A percentile compares a stretch with the other conserved stretches of the same genome.
Conservation (phyloP, 2,888 invertebrate genomes). For the Temnothorax rugatulus region DNA sequence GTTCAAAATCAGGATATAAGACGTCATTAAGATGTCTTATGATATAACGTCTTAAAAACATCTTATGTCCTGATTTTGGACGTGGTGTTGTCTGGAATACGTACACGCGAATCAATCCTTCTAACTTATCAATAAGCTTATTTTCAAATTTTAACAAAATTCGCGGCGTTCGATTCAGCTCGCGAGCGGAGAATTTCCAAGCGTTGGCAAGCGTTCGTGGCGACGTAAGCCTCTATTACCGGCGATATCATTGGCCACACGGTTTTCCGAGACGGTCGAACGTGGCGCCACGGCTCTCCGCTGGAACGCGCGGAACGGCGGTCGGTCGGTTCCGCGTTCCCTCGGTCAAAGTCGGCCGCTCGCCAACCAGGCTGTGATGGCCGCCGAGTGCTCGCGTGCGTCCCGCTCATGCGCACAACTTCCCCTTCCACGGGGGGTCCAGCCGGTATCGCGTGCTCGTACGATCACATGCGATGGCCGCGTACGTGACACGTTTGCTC, state of each 20-base stretch:
- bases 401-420: slow-evolving; percentile 59
- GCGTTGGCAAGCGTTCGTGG: not conserved
- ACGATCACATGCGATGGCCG: slow-evolving; percentile 12
- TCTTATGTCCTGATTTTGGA: too few relatives aligned
- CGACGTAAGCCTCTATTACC: not conserved
- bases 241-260: not conserved
- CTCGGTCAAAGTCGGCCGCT: slow-evolving; percentile 51
- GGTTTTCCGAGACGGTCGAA: slow-evolving; percentile 33
- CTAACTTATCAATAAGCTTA: not conserved
- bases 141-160: not conserved
- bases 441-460: slow-evolving; percentile 28
- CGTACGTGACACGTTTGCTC: slow-evolving; percentile 35
- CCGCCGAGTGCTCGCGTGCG: slow-evolving; percentile 35
- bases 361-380: slow-evolving; percentile 66
- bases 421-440: slow-evolving; percentile 34
- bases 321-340: slow-evolving; percentile 59
- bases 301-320: slow-evolving; percentile 53
- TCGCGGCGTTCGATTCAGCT: not conserved
- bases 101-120: not conserved
- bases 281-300: slow-evolving; percentile 67
- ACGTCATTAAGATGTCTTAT: too few relatives aligned
- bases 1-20: too few relatives aligned
- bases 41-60: too few relatives aligned
- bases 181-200: not conserved
- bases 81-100: too few relatives aligned